Percentiles rank a stretch among this genome's conserved stretches.
These are phyloP conservation scores for Denticeps clupeoides DNA, from an alignment of 2,797 vertebrate species.

Conservation along the genomic window DNA sequence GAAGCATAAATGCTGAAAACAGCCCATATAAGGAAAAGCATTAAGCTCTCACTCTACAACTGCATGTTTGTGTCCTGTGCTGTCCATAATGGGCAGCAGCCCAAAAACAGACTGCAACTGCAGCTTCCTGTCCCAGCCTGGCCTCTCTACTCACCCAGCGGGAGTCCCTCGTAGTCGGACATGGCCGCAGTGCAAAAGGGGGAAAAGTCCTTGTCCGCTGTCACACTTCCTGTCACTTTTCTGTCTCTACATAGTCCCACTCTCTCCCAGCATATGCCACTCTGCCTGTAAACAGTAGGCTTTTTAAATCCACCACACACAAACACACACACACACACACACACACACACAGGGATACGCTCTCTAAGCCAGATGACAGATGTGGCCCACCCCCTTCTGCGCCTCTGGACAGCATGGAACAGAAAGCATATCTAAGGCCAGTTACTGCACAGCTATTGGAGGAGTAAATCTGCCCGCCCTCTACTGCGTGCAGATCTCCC, in stretches of 20 bases:
- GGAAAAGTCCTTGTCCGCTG: too few relatives aligned
- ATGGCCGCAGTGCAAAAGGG: conserved; percentile 52
- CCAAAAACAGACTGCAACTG: conserved; percentile 30
- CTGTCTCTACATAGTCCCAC: background rate
- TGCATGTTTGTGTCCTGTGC: conserved; percentile 45
- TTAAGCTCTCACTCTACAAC: conserved; percentile 32
- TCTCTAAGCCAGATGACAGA: background rate
- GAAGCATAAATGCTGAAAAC: too few relatives aligned
- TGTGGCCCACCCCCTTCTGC: too few relatives aligned
- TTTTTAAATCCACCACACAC: conserved; percentile 16
- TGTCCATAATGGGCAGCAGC: conserved; percentile 29
- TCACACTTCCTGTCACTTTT: conserved; percentile 1
- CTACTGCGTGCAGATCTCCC: too few relatives aligned
- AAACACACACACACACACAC: background rate
- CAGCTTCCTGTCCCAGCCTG: conserved; percentile 16
- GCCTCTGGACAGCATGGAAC: too few relatives aligned
- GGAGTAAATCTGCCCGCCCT: too few relatives aligned
- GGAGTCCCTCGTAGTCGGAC: conserved; percentile 89
- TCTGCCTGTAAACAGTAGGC: conserved; percentile 14
- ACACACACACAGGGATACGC: background rate
- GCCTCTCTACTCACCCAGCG: conserved; percentile 66
- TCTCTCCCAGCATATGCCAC: conserved; percentile 13
- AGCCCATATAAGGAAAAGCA: conserved; percentile 56
- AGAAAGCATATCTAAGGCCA: too few relatives aligned
- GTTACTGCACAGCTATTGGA: too few relatives aligned